Evolutionary conservation across 1,140 invertebrate genomes (phyloP).

Genomic region (Proales similis): DNA sequence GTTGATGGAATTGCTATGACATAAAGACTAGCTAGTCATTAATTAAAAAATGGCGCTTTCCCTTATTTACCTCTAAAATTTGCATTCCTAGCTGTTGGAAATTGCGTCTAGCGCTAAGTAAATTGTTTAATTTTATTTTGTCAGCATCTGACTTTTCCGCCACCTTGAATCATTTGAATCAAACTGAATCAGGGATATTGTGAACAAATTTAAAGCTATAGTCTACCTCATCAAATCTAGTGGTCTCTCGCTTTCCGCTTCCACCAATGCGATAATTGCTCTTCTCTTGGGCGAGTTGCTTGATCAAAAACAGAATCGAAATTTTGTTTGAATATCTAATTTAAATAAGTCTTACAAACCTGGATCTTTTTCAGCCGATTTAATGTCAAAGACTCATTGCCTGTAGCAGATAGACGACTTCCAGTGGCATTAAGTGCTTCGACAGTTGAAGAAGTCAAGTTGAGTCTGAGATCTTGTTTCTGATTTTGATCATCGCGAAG

Average conservation of each 20-base stretch:
- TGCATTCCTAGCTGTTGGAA: constrained; percentile 8
- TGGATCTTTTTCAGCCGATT: constrained; percentile 14
- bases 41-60: neutral
- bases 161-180: too few species aligned
- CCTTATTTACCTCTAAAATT: constrained; percentile 10
- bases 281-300: neutral
- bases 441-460: constrained; percentile 19
- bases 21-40: neutral
- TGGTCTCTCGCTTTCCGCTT: neutral
- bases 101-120: constrained; percentile 10
- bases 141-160: neutral
- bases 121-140: constrained; percentile 2
- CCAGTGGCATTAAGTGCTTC: constrained; percentile 2
- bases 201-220: neutral
- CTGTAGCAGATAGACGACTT: too few species aligned
- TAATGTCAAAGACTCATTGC: neutral
- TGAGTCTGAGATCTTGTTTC: constrained; percentile 9
- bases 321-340: neutral
- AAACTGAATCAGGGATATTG: too few species aligned
- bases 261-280: neutral
- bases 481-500: neutral
- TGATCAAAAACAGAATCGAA: neutral
- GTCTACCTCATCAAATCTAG: neutral
- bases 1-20: constrained; percentile 42
- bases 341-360: constrained; percentile 1